phyloP scores from a whole-genome alignment of 2,797 vertebrate species.

The Carcharodon carcharias region DNA sequence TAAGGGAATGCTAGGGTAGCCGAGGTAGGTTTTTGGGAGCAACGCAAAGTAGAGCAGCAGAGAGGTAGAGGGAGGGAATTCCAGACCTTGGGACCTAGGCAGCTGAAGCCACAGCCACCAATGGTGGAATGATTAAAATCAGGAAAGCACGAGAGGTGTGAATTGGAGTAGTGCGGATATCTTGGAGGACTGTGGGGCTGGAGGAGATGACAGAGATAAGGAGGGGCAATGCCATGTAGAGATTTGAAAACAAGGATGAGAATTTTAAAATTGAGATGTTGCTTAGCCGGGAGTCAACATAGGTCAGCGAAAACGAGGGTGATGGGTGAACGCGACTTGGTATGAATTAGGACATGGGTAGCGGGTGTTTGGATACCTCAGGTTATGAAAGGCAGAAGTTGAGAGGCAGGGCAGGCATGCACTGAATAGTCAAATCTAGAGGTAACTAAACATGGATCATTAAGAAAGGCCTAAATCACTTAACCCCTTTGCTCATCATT shows the following conservation, averaged over 20 bases:
- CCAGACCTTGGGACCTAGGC: neutral
- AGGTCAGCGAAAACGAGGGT: neutral
- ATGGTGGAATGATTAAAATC: neutral
- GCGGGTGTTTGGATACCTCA: neutral
- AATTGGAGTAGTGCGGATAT: neutral
- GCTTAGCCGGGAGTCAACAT: neutral
- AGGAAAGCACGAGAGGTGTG: too few species aligned
- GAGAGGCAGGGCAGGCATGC: neutral
- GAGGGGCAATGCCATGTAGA: neutral
- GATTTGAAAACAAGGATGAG: neutral
- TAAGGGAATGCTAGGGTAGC: neutral
- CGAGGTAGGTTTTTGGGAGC: neutral
- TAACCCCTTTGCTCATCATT: neutral
- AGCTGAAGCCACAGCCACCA: neutral
- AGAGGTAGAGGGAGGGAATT: neutral
- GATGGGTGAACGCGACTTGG: neutral
- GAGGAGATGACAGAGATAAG: neutral
- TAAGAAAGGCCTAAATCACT: neutral
- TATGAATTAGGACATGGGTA: neutral
- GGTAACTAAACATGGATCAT: neutral
- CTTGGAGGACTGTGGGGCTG: neutral
- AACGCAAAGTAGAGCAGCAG: neutral
- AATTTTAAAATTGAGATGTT: neutral
- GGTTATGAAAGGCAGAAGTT: neutral
- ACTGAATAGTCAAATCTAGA: neutral